Percentiles rank a stretch among this genome's conserved stretches.
phyloP scores from a whole-genome alignment of 2,797 vertebrate genomes.

The Zalophus californianus region DNA sequence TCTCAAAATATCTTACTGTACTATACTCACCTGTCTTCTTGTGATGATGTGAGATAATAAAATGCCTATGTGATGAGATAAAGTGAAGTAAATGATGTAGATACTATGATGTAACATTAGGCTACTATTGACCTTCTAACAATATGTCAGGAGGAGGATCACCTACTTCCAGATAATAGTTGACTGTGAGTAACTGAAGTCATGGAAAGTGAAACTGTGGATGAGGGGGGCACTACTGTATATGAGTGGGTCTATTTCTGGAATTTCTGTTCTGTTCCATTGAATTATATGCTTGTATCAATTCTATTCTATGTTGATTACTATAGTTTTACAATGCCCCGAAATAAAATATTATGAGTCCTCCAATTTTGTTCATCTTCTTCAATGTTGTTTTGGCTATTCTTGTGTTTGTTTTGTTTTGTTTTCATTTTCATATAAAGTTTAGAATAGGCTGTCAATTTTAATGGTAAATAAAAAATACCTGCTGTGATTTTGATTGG shows the following conservation, averaged over 20 bases:
- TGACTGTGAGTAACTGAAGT: neutral
- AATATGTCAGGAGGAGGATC: neutral
- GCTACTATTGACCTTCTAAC: neutral
- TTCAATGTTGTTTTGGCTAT: neutral
- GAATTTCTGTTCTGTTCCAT: neutral
- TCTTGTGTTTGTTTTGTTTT: neutral
- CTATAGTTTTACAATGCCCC: neutral
- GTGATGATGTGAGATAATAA: neutral
- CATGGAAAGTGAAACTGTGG: neutral
- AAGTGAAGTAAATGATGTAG: neutral
- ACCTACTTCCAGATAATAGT: neutral
- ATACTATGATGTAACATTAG: neutral
- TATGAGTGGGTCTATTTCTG: neutral
- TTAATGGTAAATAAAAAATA: neutral
- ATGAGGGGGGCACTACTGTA: neutral
- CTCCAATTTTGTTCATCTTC: neutral
- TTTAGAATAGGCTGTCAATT: conserved; percentile 6
- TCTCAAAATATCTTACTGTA: neutral
- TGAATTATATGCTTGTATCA: neutral
- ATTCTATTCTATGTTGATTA: neutral
- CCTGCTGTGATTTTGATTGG: neutral
- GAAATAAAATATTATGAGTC: conserved; percentile 22
- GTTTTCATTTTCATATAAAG: neutral
- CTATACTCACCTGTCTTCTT: neutral
- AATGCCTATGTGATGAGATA: neutral